These are phyloP conservation scores for Therioaphis trifolii DNA, from an alignment of 2,888 invertebrate species.

Conservation along the genomic window DNA sequence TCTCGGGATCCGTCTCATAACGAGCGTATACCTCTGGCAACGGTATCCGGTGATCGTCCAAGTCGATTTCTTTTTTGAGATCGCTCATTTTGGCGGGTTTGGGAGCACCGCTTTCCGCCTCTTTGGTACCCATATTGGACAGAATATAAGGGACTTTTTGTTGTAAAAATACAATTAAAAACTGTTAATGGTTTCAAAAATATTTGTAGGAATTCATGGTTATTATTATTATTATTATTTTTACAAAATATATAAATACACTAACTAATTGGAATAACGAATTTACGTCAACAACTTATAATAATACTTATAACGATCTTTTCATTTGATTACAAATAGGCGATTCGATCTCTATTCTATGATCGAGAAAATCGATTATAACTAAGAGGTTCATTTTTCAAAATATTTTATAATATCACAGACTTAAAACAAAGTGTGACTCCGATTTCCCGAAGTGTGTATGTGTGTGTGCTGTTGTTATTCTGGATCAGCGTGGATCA, in stretches of 20 bases:
- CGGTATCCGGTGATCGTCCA: slow-evolving; percentile 72
- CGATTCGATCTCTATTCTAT: slow-evolving; percentile 60
- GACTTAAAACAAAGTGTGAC: slow-evolving; percentile 54
- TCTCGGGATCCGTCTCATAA: slow-evolving; percentile 69
- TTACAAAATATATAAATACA: slow-evolving; percentile 61
- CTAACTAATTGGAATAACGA: slow-evolving; percentile 63
- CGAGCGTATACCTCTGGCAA: slow-evolving; percentile 69
- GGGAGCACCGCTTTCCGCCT: slow-evolving; percentile 29
- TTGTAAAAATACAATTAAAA: slow-evolving; percentile 62
- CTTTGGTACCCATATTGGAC: slow-evolving; percentile 61
- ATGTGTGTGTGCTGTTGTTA: slow-evolving; percentile 58
- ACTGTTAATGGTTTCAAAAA: slow-evolving; percentile 57
- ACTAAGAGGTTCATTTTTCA: slow-evolving; percentile 57
- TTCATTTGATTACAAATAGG: slow-evolving; percentile 63
- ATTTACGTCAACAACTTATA: slow-evolving; percentile 60
- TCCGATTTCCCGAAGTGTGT: slow-evolving; percentile 61
- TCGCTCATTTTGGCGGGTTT: slow-evolving; percentile 69
- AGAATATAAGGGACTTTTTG: slow-evolving; percentile 57
- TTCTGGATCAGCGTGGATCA: slow-evolving; percentile 58
- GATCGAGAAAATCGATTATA: slow-evolving; percentile 60
- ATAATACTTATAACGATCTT: slow-evolving; percentile 59
- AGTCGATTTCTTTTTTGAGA: slow-evolving; percentile 74
- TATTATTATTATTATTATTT: slow-evolving; percentile 53
- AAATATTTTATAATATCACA: slow-evolving; percentile 59
- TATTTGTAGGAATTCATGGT: slow-evolving; percentile 61